Percentiles rank a stretch among this genome's conserved stretches.
Conservation (phyloP, 2,888 invertebrate species). For the Emmelina monodactyla region DNA sequence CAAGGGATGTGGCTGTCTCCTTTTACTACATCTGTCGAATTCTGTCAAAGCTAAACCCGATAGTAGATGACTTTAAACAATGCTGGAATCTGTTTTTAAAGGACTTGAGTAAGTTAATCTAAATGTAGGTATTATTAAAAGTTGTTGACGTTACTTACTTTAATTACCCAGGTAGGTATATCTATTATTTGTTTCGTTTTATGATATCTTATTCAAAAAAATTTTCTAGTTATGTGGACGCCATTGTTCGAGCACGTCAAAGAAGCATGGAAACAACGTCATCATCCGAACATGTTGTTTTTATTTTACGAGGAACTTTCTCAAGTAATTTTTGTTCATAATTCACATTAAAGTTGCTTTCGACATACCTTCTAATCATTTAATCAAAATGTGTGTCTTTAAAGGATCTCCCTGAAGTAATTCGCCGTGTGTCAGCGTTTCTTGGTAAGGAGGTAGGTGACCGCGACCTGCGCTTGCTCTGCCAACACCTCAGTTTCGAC, state of each 20-base stretch:
- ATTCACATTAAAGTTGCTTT: neutral
- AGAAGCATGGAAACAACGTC: conserved; percentile 74
- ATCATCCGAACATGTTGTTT: conserved; percentile 75
- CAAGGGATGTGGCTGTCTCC: conserved; percentile 85
- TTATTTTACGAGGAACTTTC: conserved; percentile 83
- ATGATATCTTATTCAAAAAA: neutral
- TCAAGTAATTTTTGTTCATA: conserved; percentile 41
- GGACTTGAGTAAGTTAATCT: conserved; percentile 70
- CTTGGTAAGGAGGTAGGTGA: conserved; percentile 64
- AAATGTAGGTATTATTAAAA: too few relatives aligned
- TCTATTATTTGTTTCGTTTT: neutral
- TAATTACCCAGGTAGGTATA: too few relatives aligned
- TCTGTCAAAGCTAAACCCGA: conserved; percentile 73
- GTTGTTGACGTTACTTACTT: too few relatives aligned
- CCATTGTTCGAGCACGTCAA: conserved; percentile 82
- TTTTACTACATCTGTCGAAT: conserved; percentile 78
- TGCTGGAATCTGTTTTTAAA: conserved; percentile 76
- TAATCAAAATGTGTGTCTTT: neutral
- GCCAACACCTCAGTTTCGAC: conserved; percentile 78
- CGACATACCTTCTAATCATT: neutral
- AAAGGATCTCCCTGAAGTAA: conserved; percentile 63
- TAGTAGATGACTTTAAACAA: conserved; percentile 70
- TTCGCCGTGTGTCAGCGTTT: conserved; percentile 69
- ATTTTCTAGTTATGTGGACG: conserved; percentile 55
- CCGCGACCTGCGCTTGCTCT: conserved; percentile 68